Percentiles rank a stretch among this genome's conserved stretches.
These are phyloP conservation scores for Phymanthus crucifer DNA, from an alignment of 92 coral and sea anemone genomes.

Conservation along the genomic window DNA sequence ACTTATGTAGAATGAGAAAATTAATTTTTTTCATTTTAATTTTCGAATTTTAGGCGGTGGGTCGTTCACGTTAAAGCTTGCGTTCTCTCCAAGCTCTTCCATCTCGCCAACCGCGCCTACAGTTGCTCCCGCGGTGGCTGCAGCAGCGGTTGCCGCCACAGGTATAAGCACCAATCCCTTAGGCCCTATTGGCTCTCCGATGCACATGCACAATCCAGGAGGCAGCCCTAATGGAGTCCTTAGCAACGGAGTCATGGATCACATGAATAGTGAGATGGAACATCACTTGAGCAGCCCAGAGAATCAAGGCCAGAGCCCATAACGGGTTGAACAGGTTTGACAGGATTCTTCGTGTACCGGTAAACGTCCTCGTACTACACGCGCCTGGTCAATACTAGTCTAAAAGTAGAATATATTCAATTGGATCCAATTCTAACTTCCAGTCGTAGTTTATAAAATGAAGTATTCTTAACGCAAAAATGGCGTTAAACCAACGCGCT, in stretches of 20 bases:
- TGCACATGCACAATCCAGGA: slow-evolving; percentile 70
- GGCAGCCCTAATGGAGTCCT: slow-evolving; percentile 65
- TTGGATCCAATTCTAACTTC: not conserved
- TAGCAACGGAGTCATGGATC: slow-evolving; percentile 69
- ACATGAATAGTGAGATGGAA: slow-evolving; percentile 62
- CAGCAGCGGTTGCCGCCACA: slow-evolving; percentile 94
- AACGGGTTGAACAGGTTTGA: slow-evolving; percentile 11
- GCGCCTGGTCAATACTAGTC: slow-evolving; percentile 14
- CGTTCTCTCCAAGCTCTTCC: slow-evolving; percentile 98
- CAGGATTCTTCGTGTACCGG: slow-evolving; percentile 3
- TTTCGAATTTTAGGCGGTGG: slow-evolving; percentile 74
- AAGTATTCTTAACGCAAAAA: slow-evolving; percentile 21
- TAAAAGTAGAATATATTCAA: not conserved
- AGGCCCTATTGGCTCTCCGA: slow-evolving; percentile 78
- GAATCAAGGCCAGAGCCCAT: slow-evolving; percentile 54
- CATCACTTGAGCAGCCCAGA: slow-evolving; percentile 63
- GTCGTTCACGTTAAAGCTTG: slow-evolving; percentile 93
- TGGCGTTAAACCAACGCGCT: not conserved
- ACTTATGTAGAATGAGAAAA: not conserved
- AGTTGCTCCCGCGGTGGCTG: slow-evolving; percentile 99
- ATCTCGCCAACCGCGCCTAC: slow-evolving; percentile 99
- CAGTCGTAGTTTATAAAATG: slow-evolving; percentile 28
- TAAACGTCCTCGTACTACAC: slow-evolving; percentile 8
- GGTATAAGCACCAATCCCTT: slow-evolving; percentile 69
- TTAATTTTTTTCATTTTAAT: not conserved